Evolutionary conservation across 2,888 invertebrate species (phyloP).

Genomic region (Drosophila siamana): DNA sequence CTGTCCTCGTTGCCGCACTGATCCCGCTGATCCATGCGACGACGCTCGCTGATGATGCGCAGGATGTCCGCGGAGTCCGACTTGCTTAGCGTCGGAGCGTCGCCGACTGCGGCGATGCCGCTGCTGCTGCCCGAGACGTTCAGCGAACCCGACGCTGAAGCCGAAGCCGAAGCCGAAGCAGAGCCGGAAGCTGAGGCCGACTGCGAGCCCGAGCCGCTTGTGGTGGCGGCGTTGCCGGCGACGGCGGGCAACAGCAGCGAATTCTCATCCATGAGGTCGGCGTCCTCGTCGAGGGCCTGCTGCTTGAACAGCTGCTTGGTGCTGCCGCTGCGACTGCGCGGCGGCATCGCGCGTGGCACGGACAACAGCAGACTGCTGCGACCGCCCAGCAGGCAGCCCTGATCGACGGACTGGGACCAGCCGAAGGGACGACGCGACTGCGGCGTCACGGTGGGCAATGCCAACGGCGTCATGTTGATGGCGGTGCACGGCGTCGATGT

Average conservation of each 20-base stretch:
- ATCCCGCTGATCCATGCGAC: conserved; percentile 84
- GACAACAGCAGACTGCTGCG: conserved; percentile 80
- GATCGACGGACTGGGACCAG: conserved; percentile 84
- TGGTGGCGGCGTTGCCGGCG: not conserved
- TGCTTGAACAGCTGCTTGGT: conserved; percentile 88
- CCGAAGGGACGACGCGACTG: conserved; percentile 75
- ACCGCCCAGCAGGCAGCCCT: conserved; percentile 69
- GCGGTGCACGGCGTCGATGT: not conserved
- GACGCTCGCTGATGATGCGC: conserved; percentile 85
- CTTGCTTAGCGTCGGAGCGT: conserved; percentile 65
- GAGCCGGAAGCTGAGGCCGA: not conserved
- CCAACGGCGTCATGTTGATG: conserved; percentile 4
- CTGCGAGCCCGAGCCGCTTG: not conserved
- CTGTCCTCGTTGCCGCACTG: conserved; percentile 84
- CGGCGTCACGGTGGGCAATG: no score
- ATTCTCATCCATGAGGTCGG: conserved; percentile 86
- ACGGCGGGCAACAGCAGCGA: conserved; percentile 85
- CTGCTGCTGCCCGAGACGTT: conserved; percentile 13
- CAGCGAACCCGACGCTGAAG: not conserved
- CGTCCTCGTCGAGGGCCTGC: conserved; percentile 87
- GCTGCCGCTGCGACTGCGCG: conserved; percentile 85
- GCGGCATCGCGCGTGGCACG: conserved; percentile 85
- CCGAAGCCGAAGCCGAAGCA: not conserved
- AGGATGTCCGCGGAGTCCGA: conserved; percentile 85
- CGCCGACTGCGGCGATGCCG: conserved; percentile 3